Evolutionary conservation across 2,113 vertebrate species (phyloP).

Genomic region (Pelodiscus sinensis): DNA sequence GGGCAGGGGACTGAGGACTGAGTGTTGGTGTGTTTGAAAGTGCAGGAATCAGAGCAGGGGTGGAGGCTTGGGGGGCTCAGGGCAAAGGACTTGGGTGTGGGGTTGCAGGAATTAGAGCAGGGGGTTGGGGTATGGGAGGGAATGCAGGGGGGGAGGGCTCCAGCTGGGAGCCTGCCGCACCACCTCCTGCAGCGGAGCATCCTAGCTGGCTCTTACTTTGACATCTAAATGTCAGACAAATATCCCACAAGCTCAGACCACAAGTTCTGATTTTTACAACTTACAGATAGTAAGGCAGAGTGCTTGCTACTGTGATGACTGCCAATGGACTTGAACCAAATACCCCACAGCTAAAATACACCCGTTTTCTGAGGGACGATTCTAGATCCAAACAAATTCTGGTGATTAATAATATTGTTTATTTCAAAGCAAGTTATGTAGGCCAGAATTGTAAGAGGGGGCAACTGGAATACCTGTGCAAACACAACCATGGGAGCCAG

Average conservation of each 20-base stretch:
- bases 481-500: not conserved
- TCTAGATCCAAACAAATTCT: not conserved
- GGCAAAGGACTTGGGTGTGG: too few species aligned
- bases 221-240: not conserved
- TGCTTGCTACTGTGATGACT: not conserved
- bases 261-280: conserved; percentile 49
- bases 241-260: conserved; percentile 46
- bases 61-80: too few species aligned
- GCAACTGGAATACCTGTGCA: not conserved
- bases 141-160: too few species aligned
- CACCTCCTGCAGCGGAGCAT: too few species aligned
- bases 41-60: too few species aligned
- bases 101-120: too few species aligned
- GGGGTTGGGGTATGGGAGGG: too few species aligned
- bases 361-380: rapidly evolving
- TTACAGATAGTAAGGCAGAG: not conserved
- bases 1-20: too few species aligned
- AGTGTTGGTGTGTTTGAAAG: too few species aligned
- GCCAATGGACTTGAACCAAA: conserved; percentile 5
- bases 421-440: not conserved
- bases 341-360: conserved; percentile 1
- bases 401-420: not conserved
- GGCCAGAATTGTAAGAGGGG: not conserved
- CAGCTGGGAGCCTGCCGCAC: too few species aligned
- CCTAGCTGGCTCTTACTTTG: too few species aligned